A percentile compares a stretch with the other conserved stretches of the same genome.
Evolutionary conservation across 2,888 invertebrate genomes (phyloP).

Genomic region (Geotrupes spiniger): DNA sequence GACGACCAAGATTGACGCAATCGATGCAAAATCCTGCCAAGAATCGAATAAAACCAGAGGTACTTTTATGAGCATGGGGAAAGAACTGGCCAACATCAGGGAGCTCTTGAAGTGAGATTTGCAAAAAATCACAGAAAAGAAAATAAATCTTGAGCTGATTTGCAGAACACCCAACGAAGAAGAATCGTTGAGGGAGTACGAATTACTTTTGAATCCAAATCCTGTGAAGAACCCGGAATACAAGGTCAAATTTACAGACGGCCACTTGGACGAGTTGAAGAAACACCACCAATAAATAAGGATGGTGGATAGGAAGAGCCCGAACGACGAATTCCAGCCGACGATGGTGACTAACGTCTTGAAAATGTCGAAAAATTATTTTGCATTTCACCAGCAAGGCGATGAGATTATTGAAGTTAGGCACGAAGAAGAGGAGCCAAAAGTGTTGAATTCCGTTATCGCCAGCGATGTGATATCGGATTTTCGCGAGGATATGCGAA

Average conservation of each 20-base stretch:
- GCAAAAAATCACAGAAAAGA: slow-evolving; percentile 30
- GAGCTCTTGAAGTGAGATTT: slow-evolving; percentile 43
- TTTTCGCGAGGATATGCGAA: slow-evolving; percentile 28
- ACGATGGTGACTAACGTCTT: slow-evolving; percentile 31
- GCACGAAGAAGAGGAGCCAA: slow-evolving; percentile 9
- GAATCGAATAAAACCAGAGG: slow-evolving; percentile 7
- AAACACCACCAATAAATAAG: slow-evolving; percentile 27
- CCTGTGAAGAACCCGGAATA: neutral
- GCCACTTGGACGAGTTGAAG: slow-evolving; percentile 16
- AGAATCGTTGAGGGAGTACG: slow-evolving; percentile 17
- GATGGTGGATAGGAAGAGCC: slow-evolving; percentile 23
- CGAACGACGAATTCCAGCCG: slow-evolving; percentile 22
- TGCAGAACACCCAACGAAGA: slow-evolving; percentile 19
- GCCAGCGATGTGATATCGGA: slow-evolving; percentile 35
- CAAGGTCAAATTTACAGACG: slow-evolving; percentile 31
- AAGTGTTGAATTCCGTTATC: slow-evolving; percentile 24
- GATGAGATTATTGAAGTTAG: slow-evolving; percentile 18
- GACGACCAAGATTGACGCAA: slow-evolving; percentile 15
- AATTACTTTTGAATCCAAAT: slow-evolving; percentile 10
- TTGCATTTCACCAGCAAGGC: slow-evolving; percentile 28
- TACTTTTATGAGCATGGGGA: slow-evolving; percentile 15
- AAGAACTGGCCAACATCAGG: slow-evolving; percentile 30
- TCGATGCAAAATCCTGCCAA: slow-evolving; percentile 11
- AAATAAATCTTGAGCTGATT: slow-evolving; percentile 35
- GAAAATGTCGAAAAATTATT: slow-evolving; percentile 30